Conservation (phyloP, 2,113 vertebrate genomes). For the Pungitius pungitius region DNA sequence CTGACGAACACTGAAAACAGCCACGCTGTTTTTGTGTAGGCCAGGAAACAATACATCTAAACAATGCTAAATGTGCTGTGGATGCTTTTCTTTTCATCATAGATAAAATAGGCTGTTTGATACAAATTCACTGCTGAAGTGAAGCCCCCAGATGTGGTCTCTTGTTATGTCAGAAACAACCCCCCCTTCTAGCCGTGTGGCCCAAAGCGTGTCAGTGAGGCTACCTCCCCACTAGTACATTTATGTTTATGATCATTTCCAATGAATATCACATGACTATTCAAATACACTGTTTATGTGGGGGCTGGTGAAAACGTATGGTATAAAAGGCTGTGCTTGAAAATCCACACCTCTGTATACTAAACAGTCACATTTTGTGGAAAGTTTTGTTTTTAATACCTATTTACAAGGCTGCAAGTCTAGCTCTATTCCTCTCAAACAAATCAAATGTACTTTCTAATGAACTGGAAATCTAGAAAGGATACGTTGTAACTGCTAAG, state of each 20-base stretch:
- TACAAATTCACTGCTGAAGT: constrained; percentile 27
- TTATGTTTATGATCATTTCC: not conserved
- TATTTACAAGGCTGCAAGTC: not conserved
- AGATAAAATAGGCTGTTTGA: constrained; percentile 45
- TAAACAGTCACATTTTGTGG: not conserved
- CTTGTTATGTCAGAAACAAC: constrained; percentile 42
- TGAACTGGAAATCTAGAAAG: too few species aligned
- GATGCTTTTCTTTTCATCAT: constrained; percentile 52
- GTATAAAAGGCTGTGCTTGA: not conserved
- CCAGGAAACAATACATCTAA: constrained; percentile 65
- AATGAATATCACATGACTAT: not conserved
- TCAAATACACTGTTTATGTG: not conserved
- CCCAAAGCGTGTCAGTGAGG: constrained; percentile 34
- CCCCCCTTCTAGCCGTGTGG: constrained; percentile 13
- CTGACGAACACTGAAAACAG: constrained; percentile 69
- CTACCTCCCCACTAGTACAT: not conserved
- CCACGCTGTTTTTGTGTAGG: constrained; percentile 52
- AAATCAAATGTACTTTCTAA: not conserved
- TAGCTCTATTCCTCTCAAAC: not conserved
- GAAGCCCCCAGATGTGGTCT: constrained; percentile 47
- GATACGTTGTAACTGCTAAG: too few species aligned
- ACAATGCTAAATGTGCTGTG: constrained; percentile 65
- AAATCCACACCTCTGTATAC: not conserved
- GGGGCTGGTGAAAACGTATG: not conserved
- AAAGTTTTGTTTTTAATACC: not conserved